Percentiles rank a stretch among this genome's conserved stretches.
phyloP scores from a whole-genome alignment of 2,113 vertebrate species.

The Notechis scutatus region DNA sequence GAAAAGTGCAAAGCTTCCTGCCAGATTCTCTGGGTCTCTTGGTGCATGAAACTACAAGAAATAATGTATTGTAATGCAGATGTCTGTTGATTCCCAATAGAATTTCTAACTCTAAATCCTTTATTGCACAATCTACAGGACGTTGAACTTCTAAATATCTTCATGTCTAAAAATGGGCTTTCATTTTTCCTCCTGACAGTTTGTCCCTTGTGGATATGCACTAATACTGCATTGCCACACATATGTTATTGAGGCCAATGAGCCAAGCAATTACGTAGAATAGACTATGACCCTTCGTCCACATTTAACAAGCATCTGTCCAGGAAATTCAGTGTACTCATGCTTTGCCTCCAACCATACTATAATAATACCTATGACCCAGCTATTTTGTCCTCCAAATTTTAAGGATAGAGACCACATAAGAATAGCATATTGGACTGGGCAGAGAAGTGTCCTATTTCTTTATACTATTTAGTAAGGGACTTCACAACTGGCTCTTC shows the following conservation, averaged over 20 bases:
- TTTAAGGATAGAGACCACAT: not conserved
- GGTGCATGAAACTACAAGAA: constrained; percentile 61
- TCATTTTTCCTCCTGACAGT: constrained; percentile 29
- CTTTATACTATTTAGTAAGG: not conserved
- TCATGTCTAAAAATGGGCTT: constrained; percentile 25
- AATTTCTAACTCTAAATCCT: constrained; percentile 60
- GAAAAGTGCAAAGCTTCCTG: constrained; percentile 57
- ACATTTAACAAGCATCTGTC: not conserved
- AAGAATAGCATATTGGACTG: not conserved
- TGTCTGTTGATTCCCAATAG: constrained; percentile 63
- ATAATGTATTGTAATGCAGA: constrained; percentile 67
- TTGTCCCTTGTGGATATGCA: constrained; percentile 18
- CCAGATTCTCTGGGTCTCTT: constrained; percentile 52
- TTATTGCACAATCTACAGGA: constrained; percentile 58
- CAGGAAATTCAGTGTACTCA: not conserved
- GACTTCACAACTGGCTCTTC: not conserved
- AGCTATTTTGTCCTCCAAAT: not conserved
- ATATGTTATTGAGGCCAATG: constrained; percentile 23
- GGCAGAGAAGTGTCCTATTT: not conserved
- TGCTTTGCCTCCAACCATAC: not conserved
- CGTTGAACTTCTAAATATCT: constrained; percentile 58
- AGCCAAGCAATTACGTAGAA: not conserved
- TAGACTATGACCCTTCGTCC: not conserved
- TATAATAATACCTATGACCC: not conserved
- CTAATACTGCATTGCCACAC: constrained; percentile 20